These are phyloP conservation scores for Holocentrus rufus DNA, from an alignment of 2,797 vertebrate species.

Conservation along the genomic window DNA sequence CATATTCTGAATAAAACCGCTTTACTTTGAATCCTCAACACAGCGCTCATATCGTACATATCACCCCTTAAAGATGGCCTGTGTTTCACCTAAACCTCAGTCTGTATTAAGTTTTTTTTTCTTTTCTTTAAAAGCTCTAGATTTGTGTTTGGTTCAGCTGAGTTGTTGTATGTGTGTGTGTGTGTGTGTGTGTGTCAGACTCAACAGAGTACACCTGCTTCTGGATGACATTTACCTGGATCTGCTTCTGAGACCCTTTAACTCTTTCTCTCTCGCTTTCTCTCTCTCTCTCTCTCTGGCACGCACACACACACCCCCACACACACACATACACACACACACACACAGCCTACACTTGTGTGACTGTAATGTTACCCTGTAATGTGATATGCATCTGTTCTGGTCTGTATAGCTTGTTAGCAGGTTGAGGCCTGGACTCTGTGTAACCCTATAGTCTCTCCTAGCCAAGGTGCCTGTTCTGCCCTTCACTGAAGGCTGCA, in stretches of 20 bases:
- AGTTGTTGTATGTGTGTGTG: not conserved
- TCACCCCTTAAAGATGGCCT: too few species aligned
- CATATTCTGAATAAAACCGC: too few species aligned
- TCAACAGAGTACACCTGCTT: conserved; percentile 16
- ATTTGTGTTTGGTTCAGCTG: not conserved
- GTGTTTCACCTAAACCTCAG: too few species aligned
- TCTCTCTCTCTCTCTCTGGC: too few species aligned
- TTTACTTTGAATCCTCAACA: too few species aligned
- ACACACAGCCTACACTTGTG: conserved; percentile 19
- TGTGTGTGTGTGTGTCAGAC: conserved; percentile 12
- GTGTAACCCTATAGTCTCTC: conserved; percentile 58
- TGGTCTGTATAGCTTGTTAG: conserved; percentile 49
- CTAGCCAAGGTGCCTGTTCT: conserved; percentile 6
- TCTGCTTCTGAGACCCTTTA: conserved; percentile 15
- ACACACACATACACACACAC: conserved; percentile 21
- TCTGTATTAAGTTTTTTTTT: not conserved
- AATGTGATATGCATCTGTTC: conserved; percentile 67
- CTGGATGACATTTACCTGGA: conserved; percentile 38
- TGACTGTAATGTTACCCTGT: conserved; percentile 72
- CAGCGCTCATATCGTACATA: too few species aligned
- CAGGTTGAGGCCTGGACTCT: conserved; percentile 46
- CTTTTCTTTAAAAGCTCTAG: not conserved
- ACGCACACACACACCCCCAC: not conserved
- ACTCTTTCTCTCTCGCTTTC: too few species aligned
- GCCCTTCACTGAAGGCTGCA: not conserved